Evolutionary conservation across 1,140 invertebrate species (phyloP).

Genomic region (Phocides pigmalion): DNA sequence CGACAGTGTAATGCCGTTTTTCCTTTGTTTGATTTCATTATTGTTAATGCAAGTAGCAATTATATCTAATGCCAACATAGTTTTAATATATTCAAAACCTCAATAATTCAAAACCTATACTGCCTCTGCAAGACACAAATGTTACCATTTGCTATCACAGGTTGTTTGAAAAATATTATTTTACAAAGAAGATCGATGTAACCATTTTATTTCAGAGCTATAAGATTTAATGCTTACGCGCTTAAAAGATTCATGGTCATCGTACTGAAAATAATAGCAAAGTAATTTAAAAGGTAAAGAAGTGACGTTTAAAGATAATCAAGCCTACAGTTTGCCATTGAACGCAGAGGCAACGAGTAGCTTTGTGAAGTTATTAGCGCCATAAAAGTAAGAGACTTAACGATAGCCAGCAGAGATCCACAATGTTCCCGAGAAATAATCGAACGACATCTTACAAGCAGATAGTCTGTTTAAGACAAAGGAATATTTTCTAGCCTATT

Average conservation of each 20-base stretch:
- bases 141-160: no score
- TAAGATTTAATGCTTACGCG: neutral
- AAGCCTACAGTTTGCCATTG: constrained; percentile 29
- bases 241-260: constrained; percentile 2
- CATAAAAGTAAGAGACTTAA: constrained; percentile 52
- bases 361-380: constrained; percentile 61
- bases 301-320: constrained; percentile 25
- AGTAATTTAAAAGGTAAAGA: constrained; percentile 31
- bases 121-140: no score
- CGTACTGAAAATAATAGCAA: constrained; percentile 9
- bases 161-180: no score
- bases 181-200: neutral
- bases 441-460: constrained; percentile 62
- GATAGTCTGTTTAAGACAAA: constrained; percentile 72
- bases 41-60: no score
- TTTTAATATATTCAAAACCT: no score
- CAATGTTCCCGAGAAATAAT: constrained; percentile 59
- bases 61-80: no score
- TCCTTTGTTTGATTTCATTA: no score
- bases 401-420: constrained; percentile 47
- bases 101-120: no score
- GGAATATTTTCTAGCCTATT: constrained; percentile 82
- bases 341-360: constrained; percentile 25
- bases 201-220: neutral
- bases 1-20: no score